Base-by-base conservation (phyloP, 2,113 vertebrate genomes). In the Myxocyprinus asiaticus region DNA sequence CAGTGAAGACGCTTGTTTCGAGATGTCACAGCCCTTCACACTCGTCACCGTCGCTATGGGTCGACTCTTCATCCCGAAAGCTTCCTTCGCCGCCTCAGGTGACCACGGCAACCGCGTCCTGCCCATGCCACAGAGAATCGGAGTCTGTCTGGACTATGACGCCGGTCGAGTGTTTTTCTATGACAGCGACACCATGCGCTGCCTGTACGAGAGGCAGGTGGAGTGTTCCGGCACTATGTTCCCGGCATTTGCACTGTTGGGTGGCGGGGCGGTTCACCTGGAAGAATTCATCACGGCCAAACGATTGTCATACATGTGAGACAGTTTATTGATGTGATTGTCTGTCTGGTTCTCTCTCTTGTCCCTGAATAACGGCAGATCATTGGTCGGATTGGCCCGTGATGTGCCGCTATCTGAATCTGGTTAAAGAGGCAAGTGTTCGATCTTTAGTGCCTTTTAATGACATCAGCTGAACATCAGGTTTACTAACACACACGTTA, bases 141-240 rank as follows among this genome's bases (percentile, higher is more conserved):
- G 97, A 0, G 80, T 99, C 14, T 96, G 94, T 72, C 92, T 99
- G 0, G 96, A 99, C 89, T 96, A 91, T 47, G 97, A 99, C 1
- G 93, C 91, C 1, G 93, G 96, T 69, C 94, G 89, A 42, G 96
- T 98, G 73, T 94, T 89, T 33, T 99, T 99, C 87, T 97, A 96
- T 0, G 95, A 99, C 0, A 94, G 93, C 1, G 94, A 94, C 81
- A 74, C 71, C 81, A 98, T 99, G 97, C 92, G 93, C 86, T 97
- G 95, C 90, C 93, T 99, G 67, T 98, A 95, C 0, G 97, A 98
- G 84, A 93, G 96, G 4, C 93, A 94, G 67, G 95, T 98, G 83
- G 97, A 99, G 77, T 98, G 98, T 73, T 95, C 96, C 0, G 94
- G 94, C 3, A 90, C 93, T 0, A 98, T 99, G 96, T 99, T 95